Conservation (phyloP, 2,113 vertebrate genomes). For the Myrmecophaga tridactyla region DNA sequence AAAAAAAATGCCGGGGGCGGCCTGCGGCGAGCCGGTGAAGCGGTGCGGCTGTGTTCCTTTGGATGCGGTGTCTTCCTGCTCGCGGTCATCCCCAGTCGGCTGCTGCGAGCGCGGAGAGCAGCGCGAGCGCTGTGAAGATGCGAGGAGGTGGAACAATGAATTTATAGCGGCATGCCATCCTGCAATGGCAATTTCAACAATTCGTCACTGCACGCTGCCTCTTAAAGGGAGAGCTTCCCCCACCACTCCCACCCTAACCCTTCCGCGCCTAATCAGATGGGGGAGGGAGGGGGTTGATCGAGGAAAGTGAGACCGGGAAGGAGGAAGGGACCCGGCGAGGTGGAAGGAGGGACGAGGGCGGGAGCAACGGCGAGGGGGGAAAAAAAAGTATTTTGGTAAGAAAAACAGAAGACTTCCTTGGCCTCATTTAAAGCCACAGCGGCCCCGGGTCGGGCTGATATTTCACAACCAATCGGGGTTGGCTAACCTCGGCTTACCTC, state of each 20-base stretch:
- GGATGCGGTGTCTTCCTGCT: constrained; percentile 69
- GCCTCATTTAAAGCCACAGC: constrained; percentile 70
- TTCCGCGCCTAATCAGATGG: constrained; percentile 83
- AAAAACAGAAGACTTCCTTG: constrained; percentile 68
- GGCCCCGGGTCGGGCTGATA: constrained; percentile 54
- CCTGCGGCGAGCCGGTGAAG: constrained; percentile 75
- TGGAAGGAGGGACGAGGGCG: constrained; percentile 50
- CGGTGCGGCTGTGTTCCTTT: constrained; percentile 83
- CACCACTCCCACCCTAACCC: constrained; percentile 85
- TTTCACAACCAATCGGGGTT: constrained; percentile 67
- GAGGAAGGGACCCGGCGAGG: constrained; percentile 46
- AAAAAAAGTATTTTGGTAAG: constrained; percentile 45
- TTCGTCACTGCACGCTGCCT: constrained; percentile 89
- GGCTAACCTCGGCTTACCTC: constrained; percentile 74
- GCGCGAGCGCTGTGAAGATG: constrained; percentile 87
- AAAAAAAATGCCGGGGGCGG: constrained; percentile 49
- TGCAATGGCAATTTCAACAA: constrained; percentile 89
- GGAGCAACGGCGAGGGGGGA: background rate
- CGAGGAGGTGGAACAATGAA: constrained; percentile 91
- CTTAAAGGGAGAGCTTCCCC: constrained; percentile 88
- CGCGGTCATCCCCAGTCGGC: constrained; percentile 84
- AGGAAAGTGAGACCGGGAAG: constrained; percentile 49
- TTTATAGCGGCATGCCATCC: constrained; percentile 91
- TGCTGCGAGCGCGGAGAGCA: constrained; percentile 83
- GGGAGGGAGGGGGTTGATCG: constrained; percentile 72